phyloP scores from a whole-genome alignment of 2,113 vertebrate genomes.

The Lathamus discolor region DNA sequence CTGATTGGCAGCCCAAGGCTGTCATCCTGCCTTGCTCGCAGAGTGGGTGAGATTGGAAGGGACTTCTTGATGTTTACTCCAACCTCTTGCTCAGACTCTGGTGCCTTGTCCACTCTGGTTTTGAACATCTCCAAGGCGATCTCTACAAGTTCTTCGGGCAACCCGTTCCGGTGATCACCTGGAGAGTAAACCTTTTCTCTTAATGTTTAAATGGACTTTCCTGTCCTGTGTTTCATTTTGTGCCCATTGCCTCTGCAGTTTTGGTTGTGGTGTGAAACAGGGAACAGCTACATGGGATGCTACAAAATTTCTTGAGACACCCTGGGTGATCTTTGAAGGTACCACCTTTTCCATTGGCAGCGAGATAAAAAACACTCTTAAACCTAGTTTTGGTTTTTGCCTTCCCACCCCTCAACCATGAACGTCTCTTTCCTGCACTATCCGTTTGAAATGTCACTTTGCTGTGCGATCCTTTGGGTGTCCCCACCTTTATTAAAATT shows the following conservation, averaged over 20 bases:
- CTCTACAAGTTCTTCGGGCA: not conserved
- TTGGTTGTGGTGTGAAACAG: not conserved
- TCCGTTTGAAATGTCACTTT: not conserved
- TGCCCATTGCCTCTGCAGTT: not conserved
- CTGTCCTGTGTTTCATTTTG: not conserved
- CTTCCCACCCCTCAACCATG: not conserved
- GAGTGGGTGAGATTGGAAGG: not conserved
- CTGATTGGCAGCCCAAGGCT: too few relatives aligned
- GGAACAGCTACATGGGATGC: too few relatives aligned
- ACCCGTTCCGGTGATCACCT: not conserved
- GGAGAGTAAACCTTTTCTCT: not conserved
- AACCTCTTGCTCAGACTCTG: not conserved
- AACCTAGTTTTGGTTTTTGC: not conserved
- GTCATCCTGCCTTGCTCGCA: not conserved
- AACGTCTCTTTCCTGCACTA: not conserved
- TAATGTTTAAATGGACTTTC: not conserved
- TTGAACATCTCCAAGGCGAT: not conserved
- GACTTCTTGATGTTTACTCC: not conserved
- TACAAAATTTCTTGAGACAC: too few relatives aligned
- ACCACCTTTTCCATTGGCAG: not conserved
- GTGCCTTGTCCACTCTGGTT: not conserved
- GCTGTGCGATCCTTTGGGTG: not conserved
- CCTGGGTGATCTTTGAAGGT: not conserved
- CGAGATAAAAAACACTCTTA: not conserved
- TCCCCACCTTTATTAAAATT: not conserved